Evolutionary conservation across 2,113 vertebrate genomes (phyloP).

Genomic region (Penelope pileata): DNA sequence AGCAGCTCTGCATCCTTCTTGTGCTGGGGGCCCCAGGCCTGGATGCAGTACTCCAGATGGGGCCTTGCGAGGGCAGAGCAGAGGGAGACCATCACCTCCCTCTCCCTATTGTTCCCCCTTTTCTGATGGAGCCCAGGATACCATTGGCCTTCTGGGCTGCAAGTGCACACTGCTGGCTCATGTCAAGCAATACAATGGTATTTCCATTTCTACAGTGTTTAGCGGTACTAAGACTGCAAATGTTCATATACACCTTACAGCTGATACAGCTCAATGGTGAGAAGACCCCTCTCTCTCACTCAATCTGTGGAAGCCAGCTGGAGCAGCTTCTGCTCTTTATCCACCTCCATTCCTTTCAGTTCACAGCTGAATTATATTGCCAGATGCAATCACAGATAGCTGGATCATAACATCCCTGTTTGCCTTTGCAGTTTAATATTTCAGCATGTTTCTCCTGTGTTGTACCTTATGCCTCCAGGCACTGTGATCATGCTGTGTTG

Average conservation of each 20-base stretch:
- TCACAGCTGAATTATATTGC: neutral
- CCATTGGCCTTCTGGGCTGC: too few relatives aligned
- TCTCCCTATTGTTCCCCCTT: too few relatives aligned
- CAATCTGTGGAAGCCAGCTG: neutral
- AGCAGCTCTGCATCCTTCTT: too few relatives aligned
- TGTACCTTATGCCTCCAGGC: neutral
- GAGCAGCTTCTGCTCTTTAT: neutral
- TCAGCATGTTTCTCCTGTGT: neutral
- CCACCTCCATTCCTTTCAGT: neutral
- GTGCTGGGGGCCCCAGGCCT: too few relatives aligned
- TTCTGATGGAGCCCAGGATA: too few relatives aligned
- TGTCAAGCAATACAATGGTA: neutral
- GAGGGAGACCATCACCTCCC: too few relatives aligned
- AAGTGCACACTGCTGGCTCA: too few relatives aligned
- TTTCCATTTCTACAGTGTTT: neutral
- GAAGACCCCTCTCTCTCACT: accelerated
- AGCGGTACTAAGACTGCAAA: neutral
- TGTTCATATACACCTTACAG: neutral
- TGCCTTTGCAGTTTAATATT: neutral
- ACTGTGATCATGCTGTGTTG: accelerated
- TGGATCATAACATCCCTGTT: neutral
- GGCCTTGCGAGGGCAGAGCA: too few relatives aligned
- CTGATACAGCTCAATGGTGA: neutral
- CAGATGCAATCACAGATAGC: neutral
- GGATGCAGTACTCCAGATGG: too few relatives aligned